These are phyloP conservation scores for Drosophila mettleri DNA, from an alignment of 2,888 invertebrate genomes.

Conservation along the genomic window DNA sequence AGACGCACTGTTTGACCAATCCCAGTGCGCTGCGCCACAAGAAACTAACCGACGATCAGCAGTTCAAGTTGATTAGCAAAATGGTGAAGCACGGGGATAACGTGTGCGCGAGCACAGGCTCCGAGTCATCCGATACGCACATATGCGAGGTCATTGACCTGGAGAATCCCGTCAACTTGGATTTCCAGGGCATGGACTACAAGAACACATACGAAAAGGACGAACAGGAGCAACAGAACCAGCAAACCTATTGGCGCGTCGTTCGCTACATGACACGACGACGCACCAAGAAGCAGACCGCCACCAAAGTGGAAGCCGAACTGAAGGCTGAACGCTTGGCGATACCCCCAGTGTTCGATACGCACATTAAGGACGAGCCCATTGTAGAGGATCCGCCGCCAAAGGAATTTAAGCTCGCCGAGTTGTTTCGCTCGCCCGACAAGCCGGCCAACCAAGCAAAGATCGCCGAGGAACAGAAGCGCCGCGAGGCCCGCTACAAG, in stretches of 20 bases:
- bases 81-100: conserved; percentile 82
- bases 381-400: not conserved
- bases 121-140: conserved; percentile 71
- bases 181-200: conserved; percentile 84
- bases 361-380: conserved; percentile 50
- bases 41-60: conserved; percentile 54
- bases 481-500: conserved; percentile 76
- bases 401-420: conserved; percentile 49
- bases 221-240: conserved; percentile 82
- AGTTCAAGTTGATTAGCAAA: conserved; percentile 67
- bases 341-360: conserved; percentile 61
- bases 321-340: conserved; percentile 71
- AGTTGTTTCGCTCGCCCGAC: conserved; percentile 72
- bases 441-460: conserved; percentile 71
- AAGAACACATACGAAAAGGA: conserved; percentile 81
- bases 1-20: conserved; percentile 79
- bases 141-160: conserved; percentile 82
- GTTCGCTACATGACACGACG: conserved; percentile 79
- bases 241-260: conserved; percentile 77
- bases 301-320: conserved; percentile 64
- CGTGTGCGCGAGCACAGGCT: conserved; percentile 69
- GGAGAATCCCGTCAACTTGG: conserved; percentile 82
- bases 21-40: conserved; percentile 73
- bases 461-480: conserved; percentile 62
- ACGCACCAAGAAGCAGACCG: conserved; percentile 60